Conservation (phyloP, 2,797 vertebrate genomes). For the Chelidonichthys spinosus region DNA sequence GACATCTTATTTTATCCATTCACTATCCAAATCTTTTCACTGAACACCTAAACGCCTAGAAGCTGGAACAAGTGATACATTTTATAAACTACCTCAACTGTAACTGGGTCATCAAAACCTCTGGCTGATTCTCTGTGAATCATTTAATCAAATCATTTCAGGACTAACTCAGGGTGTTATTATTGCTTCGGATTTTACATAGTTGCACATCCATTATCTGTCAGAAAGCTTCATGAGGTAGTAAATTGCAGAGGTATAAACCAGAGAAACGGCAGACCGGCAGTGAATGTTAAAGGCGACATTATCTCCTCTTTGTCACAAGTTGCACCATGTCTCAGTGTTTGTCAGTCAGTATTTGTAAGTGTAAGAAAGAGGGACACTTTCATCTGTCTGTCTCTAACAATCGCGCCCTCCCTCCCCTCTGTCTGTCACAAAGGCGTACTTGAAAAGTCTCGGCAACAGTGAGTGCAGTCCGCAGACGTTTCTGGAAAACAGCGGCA, state of each 20-base stretch:
- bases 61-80: constrained; percentile 4
- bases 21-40: background rate
- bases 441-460: constrained; percentile 94
- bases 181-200: background rate
- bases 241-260: background rate
- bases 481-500: constrained; percentile 90
- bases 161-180: background rate
- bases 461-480: constrained; percentile 93
- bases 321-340: constrained; percentile 19
- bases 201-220: background rate
- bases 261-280: background rate
- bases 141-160: background rate
- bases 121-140: background rate
- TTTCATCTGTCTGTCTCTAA: constrained; percentile 56
- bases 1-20: background rate
- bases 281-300: constrained; percentile 14
- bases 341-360: constrained; percentile 25
- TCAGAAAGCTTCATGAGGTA: background rate
- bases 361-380: constrained; percentile 24
- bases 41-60: background rate
- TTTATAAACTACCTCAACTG: background rate
- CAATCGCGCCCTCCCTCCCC: constrained; percentile 50
- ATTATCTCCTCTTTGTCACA: constrained; percentile 20
- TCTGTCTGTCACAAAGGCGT: constrained; percentile 76
- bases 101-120: background rate